These are phyloP conservation scores for Pyrocoelia pectoralis DNA, from an alignment of 2,888 invertebrate species.

Conservation along the genomic window DNA sequence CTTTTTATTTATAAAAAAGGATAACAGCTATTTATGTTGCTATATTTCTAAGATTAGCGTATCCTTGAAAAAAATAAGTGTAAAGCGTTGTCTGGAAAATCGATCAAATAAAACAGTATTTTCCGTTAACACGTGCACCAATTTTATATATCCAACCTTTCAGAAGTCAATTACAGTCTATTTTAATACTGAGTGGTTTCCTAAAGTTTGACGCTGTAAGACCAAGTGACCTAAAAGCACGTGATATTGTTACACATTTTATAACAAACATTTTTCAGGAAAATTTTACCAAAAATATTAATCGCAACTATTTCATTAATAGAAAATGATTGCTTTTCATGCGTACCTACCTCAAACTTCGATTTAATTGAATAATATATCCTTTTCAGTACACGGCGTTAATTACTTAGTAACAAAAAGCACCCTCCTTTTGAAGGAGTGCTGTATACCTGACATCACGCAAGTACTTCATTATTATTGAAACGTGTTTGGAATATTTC, in stretches of 20 bases:
- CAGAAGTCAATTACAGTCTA: no score
- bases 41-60: neutral
- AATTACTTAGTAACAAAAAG: constrained; percentile 1
- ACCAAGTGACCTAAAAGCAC: no score
- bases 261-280: no score
- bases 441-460: neutral
- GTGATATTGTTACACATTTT: no score
- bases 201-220: no score
- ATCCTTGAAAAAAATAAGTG: constrained; percentile 9
- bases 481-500: neutral
- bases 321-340: no score
- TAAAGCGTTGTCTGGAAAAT: neutral
- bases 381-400: neutral
- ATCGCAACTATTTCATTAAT: no score
- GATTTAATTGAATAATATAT: constrained; percentile 2
- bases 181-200: no score
- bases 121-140: constrained; percentile 1
- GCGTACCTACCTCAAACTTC: neutral
- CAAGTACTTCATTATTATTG: neutral
- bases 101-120: constrained; percentile 2
- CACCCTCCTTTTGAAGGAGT: constrained; percentile 8
- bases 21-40: neutral
- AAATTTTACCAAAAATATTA: no score
- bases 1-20: neutral
- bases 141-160: neutral